Conservation (phyloP, 2,113 vertebrate genomes). For the Smithornis capensis region DNA sequence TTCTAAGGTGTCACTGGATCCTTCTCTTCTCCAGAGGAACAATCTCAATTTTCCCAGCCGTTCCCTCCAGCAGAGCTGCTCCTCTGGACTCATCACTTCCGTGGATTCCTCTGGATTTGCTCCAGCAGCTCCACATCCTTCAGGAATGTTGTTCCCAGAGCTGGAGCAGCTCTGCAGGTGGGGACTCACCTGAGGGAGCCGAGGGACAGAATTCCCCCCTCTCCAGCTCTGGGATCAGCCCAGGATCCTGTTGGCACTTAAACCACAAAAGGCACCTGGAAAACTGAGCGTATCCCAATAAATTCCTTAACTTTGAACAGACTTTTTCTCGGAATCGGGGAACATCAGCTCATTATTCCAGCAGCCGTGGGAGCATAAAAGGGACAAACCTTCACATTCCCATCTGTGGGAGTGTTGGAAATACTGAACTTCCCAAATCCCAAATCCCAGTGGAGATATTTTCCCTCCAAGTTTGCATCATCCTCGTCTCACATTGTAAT, state of each 20-base stretch:
- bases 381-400: rapidly evolving
- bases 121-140: neutral
- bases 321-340: rapidly evolving
- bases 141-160: neutral
- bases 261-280: neutral
- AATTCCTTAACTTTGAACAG: neutral
- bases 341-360: neutral
- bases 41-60: neutral
- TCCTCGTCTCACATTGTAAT: conserved; percentile 25
- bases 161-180: neutral
- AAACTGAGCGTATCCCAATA: neutral
- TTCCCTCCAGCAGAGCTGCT: neutral
- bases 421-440: neutral
- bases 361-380: rapidly evolving
- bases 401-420: neutral
- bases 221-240: neutral
- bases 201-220: neutral
- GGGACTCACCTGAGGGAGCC: neutral
- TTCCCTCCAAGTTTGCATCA: neutral
- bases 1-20: neutral
- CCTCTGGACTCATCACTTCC: neutral
- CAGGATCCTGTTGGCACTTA: neutral
- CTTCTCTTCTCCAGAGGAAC: neutral
- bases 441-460: neutral
- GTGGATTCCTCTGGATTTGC: neutral